Base-by-base conservation (phyloP, 2,797 vertebrate species). In the Poecilia velifera region DNA sequence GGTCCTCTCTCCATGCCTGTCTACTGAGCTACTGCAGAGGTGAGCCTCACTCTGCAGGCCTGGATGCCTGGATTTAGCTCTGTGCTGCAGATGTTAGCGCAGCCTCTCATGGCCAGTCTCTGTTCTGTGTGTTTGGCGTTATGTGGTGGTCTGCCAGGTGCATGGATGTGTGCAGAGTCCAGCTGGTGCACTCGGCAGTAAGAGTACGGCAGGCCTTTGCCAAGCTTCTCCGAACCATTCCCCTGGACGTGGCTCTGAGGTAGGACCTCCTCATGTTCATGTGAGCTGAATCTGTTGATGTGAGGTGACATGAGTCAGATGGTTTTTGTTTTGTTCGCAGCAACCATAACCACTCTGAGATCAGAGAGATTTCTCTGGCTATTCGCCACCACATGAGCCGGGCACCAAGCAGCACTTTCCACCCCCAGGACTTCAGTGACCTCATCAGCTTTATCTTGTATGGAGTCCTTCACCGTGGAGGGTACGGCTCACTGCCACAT, bases 391-490 rank as follows among this genome's bases (percentile, higher is more conserved):
- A 99, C 87, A 99, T 99, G 98, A 97, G 96, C 94, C 97, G 96
- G 92, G 92, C 97, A 72, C 97, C 98, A 0, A 97, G 96, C 96
- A 98, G 97, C 91, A 99, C 98, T 76, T 99, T 99, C 92, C 98
- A 99, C 87, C 98, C 98, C 0, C 98, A 99, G 93, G 98, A 99
- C 92, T 99, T 99, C 94, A 99, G 98, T 4, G 98, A 99, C 94
- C 97, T 99, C 84, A 98, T 99, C 92, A 98, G 98, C 94, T 99
- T 99, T 93, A 98, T 99, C 90, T 91, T 99, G 39, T 99, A 99
- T 85, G 98, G 98, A 31, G 97, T 96, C 46, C 96, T 97, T 88
- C 97, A 98, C 82, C 96, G 98, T 85, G 97, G 96, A 74, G 98
- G 98, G 98, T 99, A 96, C 91, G 6, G 41, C 72, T 43, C 12